Evolutionary conservation across 2,113 vertebrate genomes (phyloP), one percentile per base, ranked within the genome.

Genomic region (Echinops telfairi): DNA sequence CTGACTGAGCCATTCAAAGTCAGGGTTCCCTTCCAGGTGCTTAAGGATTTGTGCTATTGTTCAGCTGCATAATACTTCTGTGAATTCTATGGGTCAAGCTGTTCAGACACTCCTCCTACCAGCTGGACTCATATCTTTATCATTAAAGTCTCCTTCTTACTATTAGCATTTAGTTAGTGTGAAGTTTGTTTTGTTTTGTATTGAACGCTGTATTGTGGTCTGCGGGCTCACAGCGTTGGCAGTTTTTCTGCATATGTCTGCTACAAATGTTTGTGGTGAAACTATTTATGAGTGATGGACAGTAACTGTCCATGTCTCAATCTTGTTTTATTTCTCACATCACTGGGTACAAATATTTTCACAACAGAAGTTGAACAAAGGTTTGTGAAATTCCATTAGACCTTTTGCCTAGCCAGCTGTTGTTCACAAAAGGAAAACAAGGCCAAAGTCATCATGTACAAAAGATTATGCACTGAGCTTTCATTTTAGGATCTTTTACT

Each of bases 361-460:
- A 78, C 14, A 80, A 68, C 11, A 89, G 27, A n/a, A 71, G 19
- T 60, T 92, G 25, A 20, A 84, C 22, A 47, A 77, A 73, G 9
- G 14, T 57, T 25, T 87, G 31, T 81, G 20, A 95, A 93, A 88
- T 76, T 43, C 80, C 92, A 53, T 73, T 71, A 38, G 23, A 20
- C 29, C 33, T 78, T 70, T 31, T 20, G 4, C 6, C 57, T 79
- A 83, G 9, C n/a, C 27, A 89, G n/a, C n/a, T n/a, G n/a, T 27
- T 22, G 23, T 70, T 91, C 71, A 76, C 57, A 87, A 94, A 89
- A 95, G n/a, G 62, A 88, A 91, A 89, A 82, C 31, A 68, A n/a
- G 86, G 19, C 14, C 36, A 70, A 89, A 83, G n/a, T 95, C 6
- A 90, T 83, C 23, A 58, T 4, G 89, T 93, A 57, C 22, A 84